Percentiles rank a stretch among this genome's conserved stretches.
Evolutionary conservation across 1,140 invertebrate genomes (phyloP).

Genomic region (Zophobas atratus): DNA sequence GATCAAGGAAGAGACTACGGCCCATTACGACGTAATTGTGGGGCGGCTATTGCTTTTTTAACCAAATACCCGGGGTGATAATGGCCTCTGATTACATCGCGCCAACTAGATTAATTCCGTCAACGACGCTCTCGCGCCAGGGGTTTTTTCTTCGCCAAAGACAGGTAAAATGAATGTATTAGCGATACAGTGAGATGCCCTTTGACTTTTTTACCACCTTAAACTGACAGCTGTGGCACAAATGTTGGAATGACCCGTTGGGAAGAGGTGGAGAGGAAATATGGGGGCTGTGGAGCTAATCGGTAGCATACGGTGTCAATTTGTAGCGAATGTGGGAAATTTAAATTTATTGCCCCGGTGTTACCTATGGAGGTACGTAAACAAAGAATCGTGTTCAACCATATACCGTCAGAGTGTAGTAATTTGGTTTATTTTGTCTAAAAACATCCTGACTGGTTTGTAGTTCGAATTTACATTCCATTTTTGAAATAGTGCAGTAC

Average conservation of each 20-base stretch:
- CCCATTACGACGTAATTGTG: conserved; percentile 65
- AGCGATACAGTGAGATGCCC: not conserved
- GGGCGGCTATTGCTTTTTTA: conserved; percentile 67
- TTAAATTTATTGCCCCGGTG: not conserved
- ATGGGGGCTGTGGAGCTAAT: conserved; percentile 6
- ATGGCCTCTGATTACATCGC: conserved; percentile 65
- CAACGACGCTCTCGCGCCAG: conserved; percentile 43
- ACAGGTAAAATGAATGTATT: not conserved
- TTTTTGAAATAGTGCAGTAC: no score
- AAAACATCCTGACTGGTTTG: no score
- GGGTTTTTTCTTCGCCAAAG: conserved; percentile 23
- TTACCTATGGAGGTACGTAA: no score
- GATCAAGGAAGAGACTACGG: conserved; percentile 65
- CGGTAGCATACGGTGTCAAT: not conserved
- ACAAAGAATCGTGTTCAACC: no score
- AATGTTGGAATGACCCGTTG: conserved; percentile 25
- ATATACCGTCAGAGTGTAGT: no score
- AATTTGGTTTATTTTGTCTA: no score
- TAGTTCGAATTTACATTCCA: no score
- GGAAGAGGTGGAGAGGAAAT: not conserved
- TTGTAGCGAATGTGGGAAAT: conserved; percentile 1
- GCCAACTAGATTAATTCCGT: conserved; percentile 65
- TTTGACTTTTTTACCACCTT: conserved; percentile 6
- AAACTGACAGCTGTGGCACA: conserved; percentile 1
- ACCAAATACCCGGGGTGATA: conserved; percentile 67